phyloP scores from a whole-genome alignment of 2,113 vertebrate genomes.

The Platichthys flesus region DNA sequence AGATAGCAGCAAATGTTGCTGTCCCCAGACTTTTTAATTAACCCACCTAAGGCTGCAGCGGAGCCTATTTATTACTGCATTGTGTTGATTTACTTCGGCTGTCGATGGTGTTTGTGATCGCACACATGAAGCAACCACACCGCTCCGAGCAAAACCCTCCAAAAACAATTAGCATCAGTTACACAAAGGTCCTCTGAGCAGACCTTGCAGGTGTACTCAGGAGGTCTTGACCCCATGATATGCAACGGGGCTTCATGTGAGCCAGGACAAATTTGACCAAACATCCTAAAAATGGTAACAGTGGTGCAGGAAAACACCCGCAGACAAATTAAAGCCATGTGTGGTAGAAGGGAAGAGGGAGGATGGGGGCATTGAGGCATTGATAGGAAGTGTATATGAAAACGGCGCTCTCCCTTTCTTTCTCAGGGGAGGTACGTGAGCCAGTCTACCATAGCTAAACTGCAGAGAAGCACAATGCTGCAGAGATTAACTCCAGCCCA shows the following conservation, averaged over 20 bases:
- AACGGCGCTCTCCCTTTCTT: constrained; percentile 38
- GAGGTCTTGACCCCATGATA: background rate
- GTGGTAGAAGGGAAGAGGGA: constrained; percentile 4
- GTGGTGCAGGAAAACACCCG: constrained; percentile 31
- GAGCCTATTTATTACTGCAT: constrained; percentile 33
- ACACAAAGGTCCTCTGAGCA: background rate
- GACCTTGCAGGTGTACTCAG: background rate
- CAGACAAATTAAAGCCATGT: constrained; percentile 30
- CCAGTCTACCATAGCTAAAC: constrained; percentile 77
- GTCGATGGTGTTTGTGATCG: constrained; percentile 11
- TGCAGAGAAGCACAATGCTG: constrained; percentile 77
- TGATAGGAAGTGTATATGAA: constrained; percentile 35
- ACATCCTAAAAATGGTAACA: background rate
- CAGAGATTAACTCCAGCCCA: constrained; percentile 73
- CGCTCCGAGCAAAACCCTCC: background rate
- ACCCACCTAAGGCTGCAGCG: constrained; percentile 23
- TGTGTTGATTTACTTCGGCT: constrained; percentile 41
- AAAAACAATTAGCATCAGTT: background rate
- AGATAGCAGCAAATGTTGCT: background rate
- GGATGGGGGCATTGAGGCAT: constrained; percentile 8
- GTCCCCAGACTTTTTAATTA: constrained; percentile 43
- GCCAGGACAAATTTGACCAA: background rate
- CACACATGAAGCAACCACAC: background rate
- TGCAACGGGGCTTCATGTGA: constrained; percentile 1
- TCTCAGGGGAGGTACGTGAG: constrained; percentile 66